A percentile compares a stretch with the other conserved stretches of the same genome.
phyloP scores from a whole-genome alignment of 2,888 invertebrate species.

The Willowsia nigromaculata region DNA sequence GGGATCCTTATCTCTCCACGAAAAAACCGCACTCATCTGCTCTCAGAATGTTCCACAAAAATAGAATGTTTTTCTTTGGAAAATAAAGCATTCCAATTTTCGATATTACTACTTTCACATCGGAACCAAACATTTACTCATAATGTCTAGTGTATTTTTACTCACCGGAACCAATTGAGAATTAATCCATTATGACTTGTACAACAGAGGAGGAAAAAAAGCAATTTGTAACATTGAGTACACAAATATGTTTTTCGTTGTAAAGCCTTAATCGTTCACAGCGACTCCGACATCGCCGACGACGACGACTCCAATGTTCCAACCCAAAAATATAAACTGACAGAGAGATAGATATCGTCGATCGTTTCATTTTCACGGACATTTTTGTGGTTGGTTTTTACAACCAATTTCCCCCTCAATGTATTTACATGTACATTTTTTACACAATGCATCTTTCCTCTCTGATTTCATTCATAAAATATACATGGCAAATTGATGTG shows the following conservation, averaged over 20 bases:
- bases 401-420: neutral
- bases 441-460: neutral
- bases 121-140: neutral
- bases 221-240: slow-evolving; percentile 72
- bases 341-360: neutral
- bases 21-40: neutral
- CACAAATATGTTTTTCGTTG: too few species aligned
- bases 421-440: neutral
- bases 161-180: slow-evolving; percentile 74
- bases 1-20: neutral
- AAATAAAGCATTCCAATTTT: slow-evolving; percentile 47
- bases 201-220: neutral
- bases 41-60: neutral
- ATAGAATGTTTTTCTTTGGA: neutral
- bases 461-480: slow-evolving; percentile 29
- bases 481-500: slow-evolving; percentile 33
- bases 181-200: slow-evolving; percentile 77
- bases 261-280: slow-evolving; percentile 45
- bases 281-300: too few species aligned
- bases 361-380: slow-evolving; percentile 42
- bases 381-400: slow-evolving; percentile 53
- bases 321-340: neutral
- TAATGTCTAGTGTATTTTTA: neutral
- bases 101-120: too few species aligned
- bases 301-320: too few species aligned